Evolutionary conservation across 2,113 vertebrate species (phyloP), one percentile per base, ranked within the genome.

Genomic region (Sapajus apella): DNA sequence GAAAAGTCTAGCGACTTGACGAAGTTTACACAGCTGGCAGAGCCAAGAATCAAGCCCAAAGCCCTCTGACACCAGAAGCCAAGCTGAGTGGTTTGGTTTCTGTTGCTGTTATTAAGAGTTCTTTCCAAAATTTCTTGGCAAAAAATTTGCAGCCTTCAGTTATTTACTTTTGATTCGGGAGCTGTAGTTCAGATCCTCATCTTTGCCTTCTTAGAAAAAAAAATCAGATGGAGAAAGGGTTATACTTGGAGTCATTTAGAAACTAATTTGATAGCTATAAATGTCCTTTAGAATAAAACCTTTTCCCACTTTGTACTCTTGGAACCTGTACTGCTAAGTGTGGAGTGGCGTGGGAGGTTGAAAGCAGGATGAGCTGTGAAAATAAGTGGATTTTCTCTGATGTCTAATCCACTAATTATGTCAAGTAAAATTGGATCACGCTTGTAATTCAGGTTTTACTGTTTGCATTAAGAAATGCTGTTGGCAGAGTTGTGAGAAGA

Each of bases 361-460:
- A 58, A 56, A 87, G 52, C 20, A 75, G 66, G 82, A 91, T 97
- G 61, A 95, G 70, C 87, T 94, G 70, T 86, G 93, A 90, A 97
- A 96, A 93, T 90, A 96, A 98, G 93, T 96, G 87, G 90, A 77
- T 84, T 97, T 93, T 97, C 96, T 97, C 70, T 4, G 40, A 87
- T 96, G 89, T 70, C 79, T 97, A 92, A 98, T 84, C 56, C 70
- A 93, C 45, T 97, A 94, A 94, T 97, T 97, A 89, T 82, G 76
- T 20, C 40, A 64, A 91, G 4, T 58, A 97, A 96, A 97, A 97
- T 68, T 95, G 92, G 47, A 95, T 96, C 56, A 81, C 10, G 2
- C 11, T 97, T 97, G 58, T 96, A 82, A 95, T 92, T 87, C 20
- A 89, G 84, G 70, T 97, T 95, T 95, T 61, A 64, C 17, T 87